Percentiles rank a stretch among this genome's conserved stretches.
Conservation (phyloP, 2,113 vertebrate genomes). For the Gila orcuttii region DNA sequence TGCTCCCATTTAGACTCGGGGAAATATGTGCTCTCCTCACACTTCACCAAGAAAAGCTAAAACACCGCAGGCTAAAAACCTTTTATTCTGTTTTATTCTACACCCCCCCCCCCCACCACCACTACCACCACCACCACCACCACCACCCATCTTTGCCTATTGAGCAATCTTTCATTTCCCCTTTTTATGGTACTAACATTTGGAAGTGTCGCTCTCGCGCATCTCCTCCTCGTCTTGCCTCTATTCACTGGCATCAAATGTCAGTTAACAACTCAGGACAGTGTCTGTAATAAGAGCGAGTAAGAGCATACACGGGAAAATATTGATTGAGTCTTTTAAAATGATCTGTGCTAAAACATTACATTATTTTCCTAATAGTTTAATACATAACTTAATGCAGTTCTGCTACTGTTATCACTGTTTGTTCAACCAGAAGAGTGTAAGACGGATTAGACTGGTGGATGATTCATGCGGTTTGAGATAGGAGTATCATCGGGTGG, state of each 20-base stretch:
- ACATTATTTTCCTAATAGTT: constrained; percentile 24
- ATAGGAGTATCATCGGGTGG: background rate
- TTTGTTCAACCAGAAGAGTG: constrained; percentile 1
- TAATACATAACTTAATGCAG: constrained; percentile 7
- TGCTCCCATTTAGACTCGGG: constrained; percentile 42
- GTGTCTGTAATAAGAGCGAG: constrained; percentile 19
- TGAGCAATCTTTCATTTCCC: constrained; percentile 31
- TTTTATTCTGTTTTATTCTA: constrained; percentile 39
- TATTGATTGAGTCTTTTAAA: constrained; percentile 18
- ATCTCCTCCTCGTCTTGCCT: background rate
- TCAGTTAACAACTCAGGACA: constrained; percentile 15
- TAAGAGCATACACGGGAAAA: constrained; percentile 29
- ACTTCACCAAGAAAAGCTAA: constrained; percentile 46
- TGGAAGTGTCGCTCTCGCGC: background rate
- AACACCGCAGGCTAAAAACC: constrained; percentile 47
- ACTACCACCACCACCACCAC: background rate
- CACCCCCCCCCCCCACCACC: background rate
- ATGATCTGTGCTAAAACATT: background rate
- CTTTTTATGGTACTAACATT: constrained; percentile 54
- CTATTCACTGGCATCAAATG: constrained; percentile 10
- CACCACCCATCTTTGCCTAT: background rate
- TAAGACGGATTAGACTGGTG: background rate
- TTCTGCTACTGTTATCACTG: constrained; percentile 26
- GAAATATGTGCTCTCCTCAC: constrained; percentile 46
- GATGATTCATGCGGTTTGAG: constrained; percentile 12